Evolutionary conservation across 2,113 vertebrate species (phyloP), one percentile per base, ranked within the genome.

Genomic region (Sigmodon hispidus): DNA sequence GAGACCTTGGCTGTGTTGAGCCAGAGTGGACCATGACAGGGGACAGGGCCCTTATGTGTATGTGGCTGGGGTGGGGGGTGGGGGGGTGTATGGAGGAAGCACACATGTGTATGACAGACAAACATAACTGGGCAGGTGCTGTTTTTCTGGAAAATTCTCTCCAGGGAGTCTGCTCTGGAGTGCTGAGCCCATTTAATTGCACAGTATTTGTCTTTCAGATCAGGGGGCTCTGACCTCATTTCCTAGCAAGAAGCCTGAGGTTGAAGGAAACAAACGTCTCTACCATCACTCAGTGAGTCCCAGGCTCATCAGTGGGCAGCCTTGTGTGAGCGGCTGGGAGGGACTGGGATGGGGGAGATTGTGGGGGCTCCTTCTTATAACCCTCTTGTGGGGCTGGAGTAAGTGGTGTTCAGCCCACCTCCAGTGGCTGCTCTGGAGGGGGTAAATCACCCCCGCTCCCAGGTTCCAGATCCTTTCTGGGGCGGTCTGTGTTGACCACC

Each of bases 301-400:
- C 0, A 3, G 21, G 40, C 52, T 4, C 48, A 11, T 26, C 3
- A 55, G 89, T 29, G 0, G 1, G 7, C 5, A 26, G 84, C 48
- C 34, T 48, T 70, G 84, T 52, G 84, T 26, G 48, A 5, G 92
- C 2, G 34, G 43, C 17, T 59, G 26, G 29, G 69, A n/a, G n/a
- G n/a, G 69, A 12, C 5, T 0, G 13, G 26, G 75, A 13, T 12
- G 16, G 13, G 75, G 26, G 48, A 4, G 43, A 17, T 15, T 4
- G 21, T 5, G 12, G 0, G 15, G 83, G 76, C 16, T 29, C n/a
- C 26, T 6, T 10, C 77, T 59, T 26, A 45, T 31, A 1, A 1
- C 52, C 59, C 19, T 87, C 36, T 11, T 5, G 29, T 52, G 19
- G 61, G 36, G 34, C 10, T 6, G 24, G 52, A 22, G 24, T 34